A percentile compares a stretch with the other conserved stretches of the same genome.
These are phyloP conservation scores for Pteruthius melanotis DNA, from an alignment of 2,113 vertebrate species.

Conservation along the genomic window DNA sequence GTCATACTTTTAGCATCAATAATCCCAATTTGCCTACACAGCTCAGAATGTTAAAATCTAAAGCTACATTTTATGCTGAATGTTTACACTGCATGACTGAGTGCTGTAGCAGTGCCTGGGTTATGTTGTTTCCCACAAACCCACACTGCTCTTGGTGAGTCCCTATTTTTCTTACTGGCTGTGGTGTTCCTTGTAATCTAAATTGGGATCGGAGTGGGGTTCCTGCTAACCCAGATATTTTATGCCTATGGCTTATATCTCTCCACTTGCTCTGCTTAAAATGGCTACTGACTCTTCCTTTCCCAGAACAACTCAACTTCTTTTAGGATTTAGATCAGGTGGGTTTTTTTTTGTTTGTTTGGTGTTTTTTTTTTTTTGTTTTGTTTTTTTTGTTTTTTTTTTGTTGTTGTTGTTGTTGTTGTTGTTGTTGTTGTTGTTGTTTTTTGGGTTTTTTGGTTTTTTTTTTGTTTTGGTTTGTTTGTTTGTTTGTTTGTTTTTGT, in stretches of 20 bases:
- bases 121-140: background rate
- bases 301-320: background rate
- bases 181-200: background rate
- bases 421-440: too few species aligned
- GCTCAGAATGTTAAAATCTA: background rate
- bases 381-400: background rate
- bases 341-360: too few species aligned
- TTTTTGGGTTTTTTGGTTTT: too few species aligned
- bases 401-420: too few species aligned
- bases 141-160: background rate
- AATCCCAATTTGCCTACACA: background rate
- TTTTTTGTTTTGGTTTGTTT: too few species aligned
- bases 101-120: fast-evolving
- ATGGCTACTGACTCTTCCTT: background rate
- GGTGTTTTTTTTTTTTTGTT: background rate
- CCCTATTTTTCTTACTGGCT: background rate
- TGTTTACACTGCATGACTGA: background rate
- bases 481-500: too few species aligned
- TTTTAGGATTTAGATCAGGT: background rate
- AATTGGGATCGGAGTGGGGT: background rate
- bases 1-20: background rate
- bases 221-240: background rate
- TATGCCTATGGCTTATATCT: background rate
- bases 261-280: background rate
- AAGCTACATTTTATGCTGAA: background rate